Percentiles rank a stretch among this genome's conserved stretches.
These are phyloP conservation scores for Pyrrhosoma nymphula DNA, from an alignment of 2,888 invertebrate species.

Conservation along the genomic window DNA sequence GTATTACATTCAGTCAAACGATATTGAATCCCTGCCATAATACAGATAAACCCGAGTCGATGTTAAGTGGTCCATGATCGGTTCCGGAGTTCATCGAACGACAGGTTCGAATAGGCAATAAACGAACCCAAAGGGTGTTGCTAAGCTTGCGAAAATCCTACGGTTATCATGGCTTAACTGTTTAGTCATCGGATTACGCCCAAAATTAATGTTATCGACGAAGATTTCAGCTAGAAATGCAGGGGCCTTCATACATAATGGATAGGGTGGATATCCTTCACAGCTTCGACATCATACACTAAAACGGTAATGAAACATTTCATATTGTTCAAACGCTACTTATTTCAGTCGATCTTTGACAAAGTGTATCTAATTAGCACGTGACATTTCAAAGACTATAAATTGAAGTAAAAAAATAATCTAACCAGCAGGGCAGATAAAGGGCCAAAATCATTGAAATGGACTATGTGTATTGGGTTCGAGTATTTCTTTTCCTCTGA, in stretches of 20 bases:
- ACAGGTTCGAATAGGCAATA: background rate
- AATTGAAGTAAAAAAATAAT: too few species aligned
- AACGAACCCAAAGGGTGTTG: background rate
- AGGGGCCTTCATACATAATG: background rate
- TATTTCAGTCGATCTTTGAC: too few species aligned
- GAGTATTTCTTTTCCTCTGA: too few species aligned
- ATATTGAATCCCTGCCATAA: background rate
- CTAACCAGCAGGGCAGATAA: too few species aligned
- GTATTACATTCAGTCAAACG: background rate
- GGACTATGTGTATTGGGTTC: too few species aligned
- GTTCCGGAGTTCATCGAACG: background rate
- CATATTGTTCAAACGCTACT: too few species aligned
- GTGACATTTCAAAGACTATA: too few species aligned
- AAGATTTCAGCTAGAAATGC: background rate
- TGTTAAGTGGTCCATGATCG: background rate
- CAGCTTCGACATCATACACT: background rate
- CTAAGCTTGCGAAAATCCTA: background rate
- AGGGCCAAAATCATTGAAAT: too few species aligned
- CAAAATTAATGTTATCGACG: background rate
- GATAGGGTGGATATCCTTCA: background rate
- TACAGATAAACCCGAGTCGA: background rate
- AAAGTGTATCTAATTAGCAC: too few species aligned
- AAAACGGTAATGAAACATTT: too few species aligned
- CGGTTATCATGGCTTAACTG: background rate
- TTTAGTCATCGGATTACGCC: background rate